A percentile compares a stretch with the other conserved stretches of the same genome.
These are phyloP conservation scores for Hydrocynus forskahlii DNA, from an alignment of 2,797 vertebrate species.

Conservation along the genomic window DNA sequence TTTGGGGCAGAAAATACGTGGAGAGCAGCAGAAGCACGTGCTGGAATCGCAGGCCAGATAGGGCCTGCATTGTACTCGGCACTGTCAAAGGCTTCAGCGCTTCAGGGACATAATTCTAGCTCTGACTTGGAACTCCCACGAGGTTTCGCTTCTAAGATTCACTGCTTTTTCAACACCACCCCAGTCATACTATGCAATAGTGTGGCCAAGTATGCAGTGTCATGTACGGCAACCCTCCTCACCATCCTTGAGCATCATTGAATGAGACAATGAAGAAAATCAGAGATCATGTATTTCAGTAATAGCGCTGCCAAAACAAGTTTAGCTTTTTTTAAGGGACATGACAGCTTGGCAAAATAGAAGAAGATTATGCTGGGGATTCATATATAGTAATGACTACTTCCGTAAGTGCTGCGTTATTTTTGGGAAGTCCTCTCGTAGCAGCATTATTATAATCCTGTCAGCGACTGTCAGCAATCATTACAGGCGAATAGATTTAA, in stretches of 20 bases:
- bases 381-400: conserved; percentile 48
- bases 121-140: conserved; percentile 47
- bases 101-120: conserved; percentile 54
- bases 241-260: conserved; percentile 12
- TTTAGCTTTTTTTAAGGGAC: conserved; percentile 27
- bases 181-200: conserved; percentile 11
- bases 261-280: conserved; percentile 48
- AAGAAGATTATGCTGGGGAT: conserved; percentile 37
- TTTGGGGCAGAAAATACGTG: conserved; percentile 49
- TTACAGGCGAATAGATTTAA: conserved; percentile 48
- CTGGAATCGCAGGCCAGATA: conserved; percentile 47
- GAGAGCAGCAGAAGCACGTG: conserved; percentile 45
- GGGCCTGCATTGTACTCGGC: conserved; percentile 35
- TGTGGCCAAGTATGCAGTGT: conserved; percentile 17
- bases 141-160: conserved; percentile 51
- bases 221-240: conserved; percentile 12
- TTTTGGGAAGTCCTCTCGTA: conserved; percentile 42
- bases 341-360: conserved; percentile 40
- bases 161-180: conserved; percentile 42
- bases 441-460: conserved; percentile 48
- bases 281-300: conserved; percentile 49
- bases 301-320: conserved; percentile 55
- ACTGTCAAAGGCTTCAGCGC: conserved; percentile 56
- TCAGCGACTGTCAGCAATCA: conserved; percentile 48
- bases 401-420: conserved; percentile 43